Base-by-base conservation (phyloP, 2,888 invertebrate species). In the Odiellus spinosus region DNA sequence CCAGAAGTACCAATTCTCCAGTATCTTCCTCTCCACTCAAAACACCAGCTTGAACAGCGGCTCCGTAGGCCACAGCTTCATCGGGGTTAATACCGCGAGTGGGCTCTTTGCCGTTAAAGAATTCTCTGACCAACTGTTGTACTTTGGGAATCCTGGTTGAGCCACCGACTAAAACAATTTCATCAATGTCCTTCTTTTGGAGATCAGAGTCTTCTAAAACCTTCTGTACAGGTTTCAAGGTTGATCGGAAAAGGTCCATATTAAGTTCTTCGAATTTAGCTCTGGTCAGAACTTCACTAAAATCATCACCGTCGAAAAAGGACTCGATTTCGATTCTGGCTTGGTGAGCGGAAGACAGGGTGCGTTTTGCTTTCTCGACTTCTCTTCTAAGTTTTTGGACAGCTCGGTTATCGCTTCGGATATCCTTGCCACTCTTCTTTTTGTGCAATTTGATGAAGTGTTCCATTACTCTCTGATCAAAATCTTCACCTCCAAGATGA, bases 131-230 rank as follows among this genome's bases (percentile, higher is more conserved):
- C 33, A 73, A 61, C 56, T 70, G 67, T 54, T 73, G 96, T 21
- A 98, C 82, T 68, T 96, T 98, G 47, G 98, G 98, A 60, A 99
- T 99, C 73, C 98, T 82, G 12, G 98, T 98, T 8, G 95, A 95
- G 55, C 98, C 98, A 62, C 98, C 98, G 44, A 98, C 98, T 44
- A 99, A 73, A 3, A 99, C 96, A 61, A 99, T 95, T 70, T 99
- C 98, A 66, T 96, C 86, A 35, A 99, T 85, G 61, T 98, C 95
- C 61, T 87, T 86, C 68, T 93, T 95, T 73, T 87, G 87, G 81
- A 98, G 84, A 66, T 95, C 95, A n/a, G 93, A 88, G 69, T 99
- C 98, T 67, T 95, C 93, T 62, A 99, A 70, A 11, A 96, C 88
- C 67, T 88, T 88, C 67, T 88, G 83, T 6, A 95, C 91, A 3